Evolutionary conservation across 2,113 vertebrate genomes (phyloP).

Genomic region (Pachypanchax playfairii): DNA sequence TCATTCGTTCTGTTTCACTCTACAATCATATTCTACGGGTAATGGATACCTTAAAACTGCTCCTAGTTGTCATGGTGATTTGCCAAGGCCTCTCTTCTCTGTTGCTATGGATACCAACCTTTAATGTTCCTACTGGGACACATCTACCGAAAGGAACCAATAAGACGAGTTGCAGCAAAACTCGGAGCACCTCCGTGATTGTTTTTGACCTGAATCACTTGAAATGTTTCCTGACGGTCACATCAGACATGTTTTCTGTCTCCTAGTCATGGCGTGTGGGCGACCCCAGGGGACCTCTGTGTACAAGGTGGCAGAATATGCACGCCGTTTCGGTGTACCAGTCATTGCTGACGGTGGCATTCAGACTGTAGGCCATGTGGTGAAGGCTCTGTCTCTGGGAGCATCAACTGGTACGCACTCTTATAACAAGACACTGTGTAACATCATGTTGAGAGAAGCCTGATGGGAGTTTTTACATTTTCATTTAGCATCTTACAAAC

Average conservation of each 20-base stretch:
- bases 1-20: neutral
- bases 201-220: neutral
- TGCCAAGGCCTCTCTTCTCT: constrained; percentile 37
- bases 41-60: constrained; percentile 34
- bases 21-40: constrained; percentile 15
- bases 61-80: constrained; percentile 69
- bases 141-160: constrained; percentile 6
- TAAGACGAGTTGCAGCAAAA: neutral
- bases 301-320: constrained; percentile 93
- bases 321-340: constrained; percentile 89
- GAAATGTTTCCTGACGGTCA: neutral
- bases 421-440: neutral
- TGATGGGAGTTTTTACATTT: neutral
- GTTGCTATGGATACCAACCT: constrained; percentile 62
- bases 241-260: neutral
- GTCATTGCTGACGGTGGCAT: constrained; percentile 93
- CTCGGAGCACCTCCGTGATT: neutral
- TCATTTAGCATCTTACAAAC: neutral
- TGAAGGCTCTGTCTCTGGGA: constrained; percentile 90
- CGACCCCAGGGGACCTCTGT: constrained; percentile 92
- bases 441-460: neutral
- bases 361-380: constrained; percentile 92
- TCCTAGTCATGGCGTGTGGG: constrained; percentile 91
- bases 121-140: constrained; percentile 36
- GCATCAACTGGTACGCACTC: constrained; percentile 87